A percentile compares a stretch with the other conserved stretches of the same genome.
Evolutionary conservation across 2,888 invertebrate genomes (phyloP).

Genomic region (Monoplex corrugatus): DNA sequence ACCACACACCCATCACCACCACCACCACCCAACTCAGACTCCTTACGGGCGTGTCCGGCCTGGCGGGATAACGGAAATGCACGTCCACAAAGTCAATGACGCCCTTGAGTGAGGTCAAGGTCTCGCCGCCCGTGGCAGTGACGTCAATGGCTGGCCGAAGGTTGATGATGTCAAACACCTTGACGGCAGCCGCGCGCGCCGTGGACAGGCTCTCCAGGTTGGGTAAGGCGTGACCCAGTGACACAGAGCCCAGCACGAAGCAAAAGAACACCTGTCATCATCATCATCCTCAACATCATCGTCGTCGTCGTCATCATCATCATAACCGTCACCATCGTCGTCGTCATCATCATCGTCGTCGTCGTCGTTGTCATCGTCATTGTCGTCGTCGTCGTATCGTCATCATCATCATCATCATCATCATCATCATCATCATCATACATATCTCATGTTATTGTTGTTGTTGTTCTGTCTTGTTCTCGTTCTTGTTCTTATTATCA

Average conservation of each 20-base stretch:
- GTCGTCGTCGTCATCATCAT: no score
- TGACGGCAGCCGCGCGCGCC: constrained; percentile 84
- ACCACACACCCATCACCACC: neutral
- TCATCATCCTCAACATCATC: neutral
- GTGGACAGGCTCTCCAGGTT: constrained; percentile 73
- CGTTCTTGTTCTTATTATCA: no score
- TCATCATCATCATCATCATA: no score
- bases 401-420: no score
- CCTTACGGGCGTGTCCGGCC: constrained; percentile 79
- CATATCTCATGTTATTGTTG: no score
- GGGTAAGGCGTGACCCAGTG: constrained; percentile 80
- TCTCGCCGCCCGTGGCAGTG: constrained; percentile 80
- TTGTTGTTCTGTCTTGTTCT: no score
- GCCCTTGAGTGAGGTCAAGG: constrained; percentile 79
- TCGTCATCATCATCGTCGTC: no score
- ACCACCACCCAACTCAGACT: neutral
- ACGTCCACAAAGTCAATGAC: constrained; percentile 80
- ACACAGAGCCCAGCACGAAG: constrained; percentile 79
- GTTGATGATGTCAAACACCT: constrained; percentile 89
- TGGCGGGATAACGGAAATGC: constrained; percentile 82
- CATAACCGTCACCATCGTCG: neutral
- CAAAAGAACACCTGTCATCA: constrained; percentile 89
- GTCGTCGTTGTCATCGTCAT: no score
- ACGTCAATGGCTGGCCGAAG: constrained; percentile 83
- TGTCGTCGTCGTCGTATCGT: no score